phyloP scores from a whole-genome alignment of 2,113 vertebrate species.

The Orcinus orca region DNA sequence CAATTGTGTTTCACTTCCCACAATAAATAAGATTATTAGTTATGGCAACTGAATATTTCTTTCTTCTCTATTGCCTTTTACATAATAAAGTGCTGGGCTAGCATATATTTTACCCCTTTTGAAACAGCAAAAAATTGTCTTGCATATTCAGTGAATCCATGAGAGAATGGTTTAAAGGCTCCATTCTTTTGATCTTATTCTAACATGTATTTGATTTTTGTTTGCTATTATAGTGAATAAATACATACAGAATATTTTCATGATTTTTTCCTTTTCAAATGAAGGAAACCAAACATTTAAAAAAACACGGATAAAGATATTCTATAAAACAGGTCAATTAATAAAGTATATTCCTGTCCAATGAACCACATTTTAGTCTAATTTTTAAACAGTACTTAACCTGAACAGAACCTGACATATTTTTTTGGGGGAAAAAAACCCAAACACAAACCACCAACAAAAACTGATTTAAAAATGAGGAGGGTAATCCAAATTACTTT shows the following conservation, averaged over 20 bases:
- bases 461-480: conserved; percentile 41
- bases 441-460: background rate
- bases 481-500: conserved; percentile 18
- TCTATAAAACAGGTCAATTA: conserved; percentile 1
- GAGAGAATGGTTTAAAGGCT: background rate
- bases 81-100: conserved; percentile 56
- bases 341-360: background rate
- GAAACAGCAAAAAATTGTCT: conserved; percentile 42
- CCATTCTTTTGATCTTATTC: conserved; percentile 45
- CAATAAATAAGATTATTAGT: conserved; percentile 69
- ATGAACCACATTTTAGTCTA: background rate
- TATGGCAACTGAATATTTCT: conserved; percentile 67
- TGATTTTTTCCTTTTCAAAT: conserved; percentile 50
- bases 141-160: conserved; percentile 19
- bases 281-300: conserved; percentile 21
- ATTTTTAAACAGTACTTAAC: conserved; percentile 49
- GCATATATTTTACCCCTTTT: conserved; percentile 53
- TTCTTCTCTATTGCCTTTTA: conserved; percentile 53
- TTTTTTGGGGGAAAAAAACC: background rate
- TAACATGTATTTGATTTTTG: conserved; percentile 53
- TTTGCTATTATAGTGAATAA: conserved; percentile 19
- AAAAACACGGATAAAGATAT: background rate
- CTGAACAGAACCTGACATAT: background rate
- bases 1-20: conserved; percentile 68
- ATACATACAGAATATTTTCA: conserved; percentile 42